phyloP scores from a whole-genome alignment of 2,888 invertebrate species.

The Rhingia rostrata region DNA sequence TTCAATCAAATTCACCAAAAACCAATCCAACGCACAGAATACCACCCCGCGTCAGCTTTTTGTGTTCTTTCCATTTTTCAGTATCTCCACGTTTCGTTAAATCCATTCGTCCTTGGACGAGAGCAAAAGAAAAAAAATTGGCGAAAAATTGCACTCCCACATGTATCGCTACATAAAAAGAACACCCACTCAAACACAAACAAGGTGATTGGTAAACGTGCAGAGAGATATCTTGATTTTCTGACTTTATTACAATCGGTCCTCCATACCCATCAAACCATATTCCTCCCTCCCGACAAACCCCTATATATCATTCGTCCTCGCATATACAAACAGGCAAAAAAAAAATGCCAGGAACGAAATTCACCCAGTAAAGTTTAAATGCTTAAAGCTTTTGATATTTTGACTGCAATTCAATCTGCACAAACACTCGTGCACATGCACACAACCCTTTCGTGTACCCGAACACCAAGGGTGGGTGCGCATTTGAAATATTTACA shows the following conservation, averaged over 20 bases:
- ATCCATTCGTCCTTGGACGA: constrained; percentile 61
- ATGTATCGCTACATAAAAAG: constrained; percentile 34
- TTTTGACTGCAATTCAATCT: constrained; percentile 73
- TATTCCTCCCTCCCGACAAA: background rate
- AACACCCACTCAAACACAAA: constrained; percentile 56
- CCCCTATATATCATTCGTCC: constrained; percentile 48
- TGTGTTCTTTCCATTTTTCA: constrained; percentile 12
- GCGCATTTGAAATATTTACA: constrained; percentile 71
- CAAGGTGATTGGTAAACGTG: constrained; percentile 71
- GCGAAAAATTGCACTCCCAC: constrained; percentile 39
- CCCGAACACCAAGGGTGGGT: constrained; percentile 32
- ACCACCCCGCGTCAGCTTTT: background rate
- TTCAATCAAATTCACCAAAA: constrained; percentile 64
- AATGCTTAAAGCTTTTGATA: constrained; percentile 70
- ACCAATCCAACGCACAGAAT: constrained; percentile 47
- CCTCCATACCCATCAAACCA: background rate
- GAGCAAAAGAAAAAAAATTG: background rate
- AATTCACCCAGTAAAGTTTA: constrained; percentile 64
- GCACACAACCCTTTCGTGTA: constrained; percentile 49
- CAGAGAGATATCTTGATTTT: constrained; percentile 72
- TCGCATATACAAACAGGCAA: constrained; percentile 10
- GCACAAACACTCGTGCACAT: constrained; percentile 52
- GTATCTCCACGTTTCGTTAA: constrained; percentile 9
- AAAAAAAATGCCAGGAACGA: constrained; percentile 1
- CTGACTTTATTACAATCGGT: constrained; percentile 71